Conservation (phyloP, 1,140 invertebrate genomes). For the Hyposmocoma kahamanoa region DNA sequence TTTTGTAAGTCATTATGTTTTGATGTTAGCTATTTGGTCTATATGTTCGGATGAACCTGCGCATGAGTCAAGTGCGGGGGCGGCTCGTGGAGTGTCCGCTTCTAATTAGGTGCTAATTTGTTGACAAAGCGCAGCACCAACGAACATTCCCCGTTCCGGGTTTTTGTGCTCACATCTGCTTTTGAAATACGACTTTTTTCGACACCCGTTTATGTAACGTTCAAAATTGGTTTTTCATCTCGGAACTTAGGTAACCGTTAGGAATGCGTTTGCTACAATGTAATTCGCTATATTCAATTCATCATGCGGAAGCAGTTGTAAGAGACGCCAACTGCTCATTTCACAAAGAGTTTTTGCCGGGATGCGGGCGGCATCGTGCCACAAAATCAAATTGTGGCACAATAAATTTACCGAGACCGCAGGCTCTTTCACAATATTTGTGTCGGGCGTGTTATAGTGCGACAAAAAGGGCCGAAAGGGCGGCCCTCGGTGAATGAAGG, state of each 20-base stretch:
- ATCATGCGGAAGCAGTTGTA: not conserved
- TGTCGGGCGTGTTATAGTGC: slow-evolving; percentile 50
- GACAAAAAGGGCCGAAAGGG: slow-evolving; percentile 72
- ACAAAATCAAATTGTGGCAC: slow-evolving; percentile 53
- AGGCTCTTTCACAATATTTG: slow-evolving; percentile 70
- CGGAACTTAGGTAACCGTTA: too few species aligned
- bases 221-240: too few species aligned
- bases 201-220: too few species aligned
- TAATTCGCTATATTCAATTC: not conserved
- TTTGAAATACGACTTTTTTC: not conserved
- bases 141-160: not conserved
- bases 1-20: too few species aligned
- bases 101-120: slow-evolving; percentile 18
- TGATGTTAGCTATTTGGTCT: too few species aligned
- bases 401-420: slow-evolving; percentile 70
- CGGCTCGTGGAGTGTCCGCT: too few species aligned
- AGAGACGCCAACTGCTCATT: not conserved
- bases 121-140: slow-evolving; percentile 7
- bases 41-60: not conserved
- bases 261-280: too few species aligned
- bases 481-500: slow-evolving; percentile 70
- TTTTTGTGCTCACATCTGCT: slow-evolving; percentile 1
- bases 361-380: slow-evolving; percentile 29
- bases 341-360: slow-evolving; percentile 8
- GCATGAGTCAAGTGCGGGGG: not conserved